Percentiles rank a stretch among this genome's conserved stretches.
Conservation (phyloP, 92 coral and sea anemone species). For the Heliopora coerulea region DNA sequence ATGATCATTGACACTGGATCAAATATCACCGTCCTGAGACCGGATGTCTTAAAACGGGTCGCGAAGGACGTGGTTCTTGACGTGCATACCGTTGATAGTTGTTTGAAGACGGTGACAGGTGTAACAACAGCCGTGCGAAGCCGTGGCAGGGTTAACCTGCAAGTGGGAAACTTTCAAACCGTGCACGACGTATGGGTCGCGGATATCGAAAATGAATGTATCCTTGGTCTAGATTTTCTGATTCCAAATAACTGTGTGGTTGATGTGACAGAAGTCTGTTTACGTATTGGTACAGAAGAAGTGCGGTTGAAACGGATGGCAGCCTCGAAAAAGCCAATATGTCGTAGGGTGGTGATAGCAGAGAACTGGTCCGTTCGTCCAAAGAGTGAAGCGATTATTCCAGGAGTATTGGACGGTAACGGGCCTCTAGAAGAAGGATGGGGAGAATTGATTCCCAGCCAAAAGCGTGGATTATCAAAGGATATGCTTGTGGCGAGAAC, state of each 20-base stretch:
- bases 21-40: conserved; percentile 40
- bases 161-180: conserved; percentile 10
- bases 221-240: too few relatives aligned
- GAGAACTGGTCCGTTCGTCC: conserved; percentile 41
- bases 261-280: neutral
- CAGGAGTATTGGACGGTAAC: conserved; percentile 38
- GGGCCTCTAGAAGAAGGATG: conserved; percentile 34
- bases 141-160: conserved; percentile 15
- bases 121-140: conserved; percentile 45
- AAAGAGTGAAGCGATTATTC: conserved; percentile 42
- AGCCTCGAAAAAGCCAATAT: too few relatives aligned
- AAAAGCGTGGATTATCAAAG: conserved; percentile 20
- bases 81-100: conserved; percentile 13
- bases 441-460: conserved; percentile 11
- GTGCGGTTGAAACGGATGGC: too few relatives aligned
- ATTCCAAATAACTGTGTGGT: conserved; percentile 30
- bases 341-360: conserved; percentile 33
- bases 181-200: conserved; percentile 42
- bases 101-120: conserved; percentile 40
- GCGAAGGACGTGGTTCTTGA: neutral
- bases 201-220: conserved; percentile 51
- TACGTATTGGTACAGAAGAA: too few relatives aligned
- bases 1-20: conserved; percentile 48
- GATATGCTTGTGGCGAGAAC: conserved; percentile 43
- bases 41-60: conserved; percentile 23